phyloP scores from a whole-genome alignment of 2,797 vertebrate species.

The Holocentrus rufus region DNA sequence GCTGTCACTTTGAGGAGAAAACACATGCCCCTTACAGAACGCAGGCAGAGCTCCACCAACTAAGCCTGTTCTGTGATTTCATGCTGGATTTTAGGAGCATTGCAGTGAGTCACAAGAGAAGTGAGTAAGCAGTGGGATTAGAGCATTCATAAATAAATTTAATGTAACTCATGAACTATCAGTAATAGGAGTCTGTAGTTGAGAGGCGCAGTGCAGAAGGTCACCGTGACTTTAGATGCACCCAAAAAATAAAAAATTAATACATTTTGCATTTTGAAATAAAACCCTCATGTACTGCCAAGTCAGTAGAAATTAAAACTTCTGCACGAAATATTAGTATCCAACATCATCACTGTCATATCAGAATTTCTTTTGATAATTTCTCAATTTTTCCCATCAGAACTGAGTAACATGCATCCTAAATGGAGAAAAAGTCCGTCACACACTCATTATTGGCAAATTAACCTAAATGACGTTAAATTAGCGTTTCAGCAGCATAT shows the following conservation, averaged over 20 bases:
- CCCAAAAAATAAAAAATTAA: not conserved
- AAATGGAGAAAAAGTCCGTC: no score
- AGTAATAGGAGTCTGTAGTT: slow-evolving; percentile 24
- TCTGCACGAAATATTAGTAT: no score
- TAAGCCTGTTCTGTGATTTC: slow-evolving; percentile 71
- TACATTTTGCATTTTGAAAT: no score
- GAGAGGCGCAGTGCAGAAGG: slow-evolving; percentile 29
- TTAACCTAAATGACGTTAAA: no score
- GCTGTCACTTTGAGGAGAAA: slow-evolving; percentile 42
- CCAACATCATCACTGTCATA: no score
- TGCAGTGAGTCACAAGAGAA: slow-evolving; percentile 70
- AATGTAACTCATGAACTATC: slow-evolving; percentile 54
- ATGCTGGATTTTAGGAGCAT: slow-evolving; percentile 65
- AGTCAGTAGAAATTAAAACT: no score
- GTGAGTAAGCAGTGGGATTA: slow-evolving; percentile 60
- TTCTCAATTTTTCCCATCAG: no score
- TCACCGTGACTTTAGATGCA: slow-evolving; percentile 17
- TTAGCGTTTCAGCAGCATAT: slow-evolving; percentile 6
- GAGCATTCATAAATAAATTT: slow-evolving; percentile 65
- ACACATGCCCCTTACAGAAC: slow-evolving; percentile 44
- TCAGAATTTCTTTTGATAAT: no score
- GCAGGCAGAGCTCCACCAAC: slow-evolving; percentile 39
- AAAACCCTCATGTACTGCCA: no score
- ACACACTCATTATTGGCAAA: not conserved
- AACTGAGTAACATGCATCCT: no score